phyloP scores from a whole-genome alignment of 2,888 invertebrate species.

The Odontothrips loti region DNA sequence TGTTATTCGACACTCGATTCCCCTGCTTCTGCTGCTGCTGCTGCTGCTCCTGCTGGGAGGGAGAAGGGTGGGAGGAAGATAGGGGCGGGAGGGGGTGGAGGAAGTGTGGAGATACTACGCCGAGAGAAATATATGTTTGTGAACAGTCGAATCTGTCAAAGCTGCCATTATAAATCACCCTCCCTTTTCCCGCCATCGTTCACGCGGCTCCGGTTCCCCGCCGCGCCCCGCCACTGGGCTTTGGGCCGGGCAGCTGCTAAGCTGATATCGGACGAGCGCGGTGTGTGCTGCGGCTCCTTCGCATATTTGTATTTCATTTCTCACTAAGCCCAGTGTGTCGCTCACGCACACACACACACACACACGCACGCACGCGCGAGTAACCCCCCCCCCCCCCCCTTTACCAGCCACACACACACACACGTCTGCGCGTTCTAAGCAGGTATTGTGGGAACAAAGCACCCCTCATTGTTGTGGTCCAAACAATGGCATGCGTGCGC shows the following conservation, averaged over 20 bases:
- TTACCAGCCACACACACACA: not conserved
- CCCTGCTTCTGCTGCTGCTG: too few species aligned
- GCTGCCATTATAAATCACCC: not conserved
- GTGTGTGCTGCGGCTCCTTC: not conserved
- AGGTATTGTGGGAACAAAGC: too few species aligned
- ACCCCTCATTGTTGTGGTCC: not conserved
- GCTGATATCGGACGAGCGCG: not conserved
- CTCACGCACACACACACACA: not conserved
- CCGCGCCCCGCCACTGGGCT: too few species aligned
- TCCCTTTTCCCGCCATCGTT: not conserved
- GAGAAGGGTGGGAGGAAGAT: too few species aligned
- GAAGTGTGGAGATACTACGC: too few species aligned
- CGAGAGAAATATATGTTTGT: not conserved
- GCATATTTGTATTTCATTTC: constrained; percentile 18
- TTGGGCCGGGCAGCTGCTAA: not conserved
- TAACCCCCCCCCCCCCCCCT: not conserved
- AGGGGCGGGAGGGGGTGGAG: too few species aligned
- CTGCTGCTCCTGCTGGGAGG: too few species aligned
- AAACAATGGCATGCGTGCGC: not conserved
- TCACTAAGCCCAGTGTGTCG: not conserved
- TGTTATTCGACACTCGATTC: too few species aligned
- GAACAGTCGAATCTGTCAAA: constrained; percentile 3
- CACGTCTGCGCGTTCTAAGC: not conserved
- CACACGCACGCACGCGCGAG: not conserved
- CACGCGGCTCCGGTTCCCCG: too few species aligned